Base-by-base conservation (phyloP, 2,888 invertebrate genomes). In the Boloria selene region DNA sequence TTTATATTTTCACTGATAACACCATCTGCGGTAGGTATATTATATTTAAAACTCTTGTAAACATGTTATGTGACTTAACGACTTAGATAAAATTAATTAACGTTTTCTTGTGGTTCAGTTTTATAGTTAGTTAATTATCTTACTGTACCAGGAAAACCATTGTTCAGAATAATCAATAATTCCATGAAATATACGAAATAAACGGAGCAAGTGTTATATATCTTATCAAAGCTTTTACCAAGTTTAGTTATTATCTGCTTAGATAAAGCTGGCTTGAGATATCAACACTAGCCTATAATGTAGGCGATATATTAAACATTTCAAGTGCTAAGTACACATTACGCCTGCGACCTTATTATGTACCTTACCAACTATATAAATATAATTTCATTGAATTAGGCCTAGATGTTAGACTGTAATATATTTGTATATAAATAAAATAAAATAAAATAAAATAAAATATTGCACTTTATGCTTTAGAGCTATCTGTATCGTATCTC, bases 231-330 rank as follows among this genome's bases (percentile, higher is more conserved):
- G 88, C 89, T 89, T 88, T 89, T 84, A 88, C 85, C 79, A 82
- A 83, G 83, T 82, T 74, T 73, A 72, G 75, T 72, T 75, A 81
- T 88, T 88, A 88, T 87, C 86, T 80, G 80, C 78, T 84, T 80
- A 85, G 88, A 88, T 89, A 88, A 82, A 79, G 80, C 81, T 86
- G 82, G 90, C 87, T 90, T 90, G 90, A 91, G 90, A 89, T 90
- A 90, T 81, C 80, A 18, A 47, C 18, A 18, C 38, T 13, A 82
- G 84, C 86, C 82, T 87, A 84, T 84, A 87, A 87, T 88, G 87
- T 85, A 77, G 84, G 80, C 79, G 83, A 81, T 86, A 83, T 86
- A 85, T 81, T 72, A 71, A 74, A 72, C 75, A 64, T 70, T 77
- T 87, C 78, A 81, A 88, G 89, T 90, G 90, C 78, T 87, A 68